These are phyloP conservation scores for Dryas iulia DNA, from an alignment of 1,140 invertebrate genomes.

Conservation along the genomic window DNA sequence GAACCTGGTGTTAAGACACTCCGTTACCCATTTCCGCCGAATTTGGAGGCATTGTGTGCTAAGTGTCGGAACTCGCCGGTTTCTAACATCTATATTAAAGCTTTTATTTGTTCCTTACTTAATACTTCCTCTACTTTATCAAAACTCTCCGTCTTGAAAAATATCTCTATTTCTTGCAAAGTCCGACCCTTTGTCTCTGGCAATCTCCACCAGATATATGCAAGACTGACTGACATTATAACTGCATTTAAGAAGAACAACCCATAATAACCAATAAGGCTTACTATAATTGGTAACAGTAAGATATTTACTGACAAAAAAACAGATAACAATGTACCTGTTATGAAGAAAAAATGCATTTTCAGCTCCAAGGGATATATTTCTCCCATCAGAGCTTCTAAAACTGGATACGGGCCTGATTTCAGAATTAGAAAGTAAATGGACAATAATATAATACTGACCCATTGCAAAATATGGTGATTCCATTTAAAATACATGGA, in stretches of 20 bases:
- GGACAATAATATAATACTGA: constrained; percentile 21
- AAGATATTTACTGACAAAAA: not conserved
- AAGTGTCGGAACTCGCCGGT: too few species aligned
- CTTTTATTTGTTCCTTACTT: not conserved
- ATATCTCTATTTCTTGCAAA: constrained; percentile 8
- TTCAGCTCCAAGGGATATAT: constrained; percentile 27
- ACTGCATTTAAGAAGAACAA: not conserved
- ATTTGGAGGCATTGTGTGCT: too few species aligned
- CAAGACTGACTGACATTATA: not conserved
- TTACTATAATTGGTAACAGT: not conserved
- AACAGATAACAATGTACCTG: not conserved
- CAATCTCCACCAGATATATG: constrained; percentile 4
- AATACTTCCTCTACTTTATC: not conserved
- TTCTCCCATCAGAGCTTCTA: constrained; percentile 25
- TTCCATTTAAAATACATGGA: constrained; percentile 14
- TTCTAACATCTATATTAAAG: constrained; percentile 7
- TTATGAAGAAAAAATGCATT: not conserved
- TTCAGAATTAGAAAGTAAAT: constrained; percentile 27
- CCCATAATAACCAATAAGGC: not conserved
- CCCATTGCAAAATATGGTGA: constrained; percentile 17
- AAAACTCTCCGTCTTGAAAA: constrained; percentile 6
- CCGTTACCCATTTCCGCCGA: too few species aligned
- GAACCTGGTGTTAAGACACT: not conserved
- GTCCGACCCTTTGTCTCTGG: too few species aligned
- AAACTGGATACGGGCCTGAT: constrained; percentile 26